Percentiles rank a stretch among this genome's conserved stretches.
Conservation (phyloP, 1,140 invertebrate species). For the Cotesia chilonis region DNA sequence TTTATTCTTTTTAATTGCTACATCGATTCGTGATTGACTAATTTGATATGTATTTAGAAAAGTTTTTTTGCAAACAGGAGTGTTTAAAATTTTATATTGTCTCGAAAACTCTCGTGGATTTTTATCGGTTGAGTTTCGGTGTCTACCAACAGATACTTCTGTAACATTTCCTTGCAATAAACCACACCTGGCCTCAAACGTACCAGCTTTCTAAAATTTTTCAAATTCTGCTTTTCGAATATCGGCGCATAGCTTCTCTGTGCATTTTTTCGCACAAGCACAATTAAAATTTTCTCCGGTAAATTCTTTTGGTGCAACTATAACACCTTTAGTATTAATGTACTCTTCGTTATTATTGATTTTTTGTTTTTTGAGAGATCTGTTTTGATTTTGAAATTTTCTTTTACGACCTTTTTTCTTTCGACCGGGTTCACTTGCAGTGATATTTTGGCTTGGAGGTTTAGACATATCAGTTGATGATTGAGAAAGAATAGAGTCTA, state of each 20-base stretch:
- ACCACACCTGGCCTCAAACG: neutral
- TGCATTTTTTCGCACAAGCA: neutral
- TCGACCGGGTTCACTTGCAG: too few relatives aligned
- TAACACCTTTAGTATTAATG: too few relatives aligned
- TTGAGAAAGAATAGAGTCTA: too few relatives aligned
- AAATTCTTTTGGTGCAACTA: too few relatives aligned
- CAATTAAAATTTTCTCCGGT: too few relatives aligned
- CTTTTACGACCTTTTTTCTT: too few relatives aligned
- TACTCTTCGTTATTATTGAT: too few relatives aligned
- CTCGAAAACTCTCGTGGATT: neutral
- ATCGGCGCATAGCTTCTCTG: neutral
- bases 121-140: neutral
- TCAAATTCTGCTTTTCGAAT: neutral
- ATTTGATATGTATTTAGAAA: neutral
- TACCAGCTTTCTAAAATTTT: neutral
- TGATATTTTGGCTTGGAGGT: too few relatives aligned
- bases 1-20: neutral
- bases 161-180: neutral
- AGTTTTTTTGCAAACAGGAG: neutral
- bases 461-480: too few relatives aligned
- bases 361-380: too few relatives aligned
- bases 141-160: neutral
- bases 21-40: neutral
- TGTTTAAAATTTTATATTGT: neutral
- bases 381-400: too few relatives aligned